Percentiles rank a stretch among this genome's conserved stretches.
Conservation (phyloP, 2,888 invertebrate genomes). For the Meliscaeva auricollis region DNA sequence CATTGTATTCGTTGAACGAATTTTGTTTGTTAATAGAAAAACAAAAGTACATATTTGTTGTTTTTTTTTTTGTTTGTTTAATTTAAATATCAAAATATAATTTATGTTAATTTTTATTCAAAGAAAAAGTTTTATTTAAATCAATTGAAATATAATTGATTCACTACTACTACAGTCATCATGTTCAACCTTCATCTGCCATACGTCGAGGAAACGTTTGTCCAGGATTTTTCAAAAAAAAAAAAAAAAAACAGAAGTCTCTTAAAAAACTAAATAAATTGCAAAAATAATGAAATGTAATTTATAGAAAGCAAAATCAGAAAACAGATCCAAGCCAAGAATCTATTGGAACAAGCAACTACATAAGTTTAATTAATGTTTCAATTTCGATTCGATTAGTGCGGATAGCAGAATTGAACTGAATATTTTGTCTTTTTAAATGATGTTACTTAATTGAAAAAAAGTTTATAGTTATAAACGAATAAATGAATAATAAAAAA, state of each 20-base stretch:
- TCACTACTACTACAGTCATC: background rate
- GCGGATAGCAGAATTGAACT: conserved; percentile 2
- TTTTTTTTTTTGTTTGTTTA: background rate
- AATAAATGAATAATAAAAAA: conserved; percentile 15
- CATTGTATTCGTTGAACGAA: conserved; percentile 29
- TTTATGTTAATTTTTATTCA: background rate
- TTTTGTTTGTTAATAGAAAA: background rate
- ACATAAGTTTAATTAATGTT: background rate
- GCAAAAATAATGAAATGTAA: background rate
- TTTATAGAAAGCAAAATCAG: background rate
- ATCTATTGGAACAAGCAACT: background rate
- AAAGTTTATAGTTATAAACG: background rate
- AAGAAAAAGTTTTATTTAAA: background rate
- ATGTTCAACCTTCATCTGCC: background rate
- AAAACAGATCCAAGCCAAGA: background rate
- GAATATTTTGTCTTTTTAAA: background rate
- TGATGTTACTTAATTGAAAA: background rate
- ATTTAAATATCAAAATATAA: background rate
- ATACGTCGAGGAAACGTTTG: background rate
- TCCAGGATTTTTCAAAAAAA: background rate
- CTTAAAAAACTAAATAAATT: background rate
- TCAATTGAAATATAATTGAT: conserved; percentile 3
- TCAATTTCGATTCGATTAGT: background rate
- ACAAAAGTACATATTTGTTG: conserved; percentile 29
- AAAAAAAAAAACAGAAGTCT: too few species aligned